Conservation (phyloP, 2,888 invertebrate species). For the Coenonympha arcania region DNA sequence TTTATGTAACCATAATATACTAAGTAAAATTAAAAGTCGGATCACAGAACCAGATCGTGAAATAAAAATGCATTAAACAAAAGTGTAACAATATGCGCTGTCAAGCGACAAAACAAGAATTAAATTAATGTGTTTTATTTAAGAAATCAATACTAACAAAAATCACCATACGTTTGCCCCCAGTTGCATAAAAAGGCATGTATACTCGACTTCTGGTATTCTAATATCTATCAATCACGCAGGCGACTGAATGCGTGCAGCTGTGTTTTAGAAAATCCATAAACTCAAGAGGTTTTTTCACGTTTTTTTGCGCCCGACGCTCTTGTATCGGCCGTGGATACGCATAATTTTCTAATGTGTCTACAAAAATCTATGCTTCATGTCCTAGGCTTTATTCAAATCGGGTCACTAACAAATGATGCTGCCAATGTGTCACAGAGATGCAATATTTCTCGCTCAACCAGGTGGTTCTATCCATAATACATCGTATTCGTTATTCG, state of each 20-base stretch:
- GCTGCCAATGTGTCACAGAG: constrained; percentile 58
- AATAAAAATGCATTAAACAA: constrained; percentile 1
- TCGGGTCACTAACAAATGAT: constrained; percentile 54
- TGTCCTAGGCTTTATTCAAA: constrained; percentile 62
- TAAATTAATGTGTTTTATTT: constrained; percentile 42
- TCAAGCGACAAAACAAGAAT: constrained; percentile 40
- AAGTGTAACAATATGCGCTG: constrained; percentile 13
- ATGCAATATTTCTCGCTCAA: constrained; percentile 63
- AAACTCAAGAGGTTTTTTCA: constrained; percentile 9
- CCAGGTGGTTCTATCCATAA: constrained; percentile 70
- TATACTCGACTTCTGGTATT: constrained; percentile 36
- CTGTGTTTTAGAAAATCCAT: constrained; percentile 18
- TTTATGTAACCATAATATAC: no score
- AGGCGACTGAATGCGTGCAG: constrained; percentile 19
- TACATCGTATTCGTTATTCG: constrained; percentile 51
- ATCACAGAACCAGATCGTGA: background rate
- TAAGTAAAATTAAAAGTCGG: no score
- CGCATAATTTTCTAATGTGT: constrained; percentile 39
- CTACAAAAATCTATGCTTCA: constrained; percentile 32
- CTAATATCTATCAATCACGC: constrained; percentile 21
- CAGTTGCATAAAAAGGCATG: constrained; percentile 41
- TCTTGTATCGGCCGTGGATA: constrained; percentile 25
- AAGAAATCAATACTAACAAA: constrained; percentile 35
- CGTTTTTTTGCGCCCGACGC: constrained; percentile 22
- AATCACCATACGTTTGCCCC: constrained; percentile 50